Evolutionary conservation across 1,140 invertebrate genomes (phyloP).

Genomic region (Drosophila nannoptera): DNA sequence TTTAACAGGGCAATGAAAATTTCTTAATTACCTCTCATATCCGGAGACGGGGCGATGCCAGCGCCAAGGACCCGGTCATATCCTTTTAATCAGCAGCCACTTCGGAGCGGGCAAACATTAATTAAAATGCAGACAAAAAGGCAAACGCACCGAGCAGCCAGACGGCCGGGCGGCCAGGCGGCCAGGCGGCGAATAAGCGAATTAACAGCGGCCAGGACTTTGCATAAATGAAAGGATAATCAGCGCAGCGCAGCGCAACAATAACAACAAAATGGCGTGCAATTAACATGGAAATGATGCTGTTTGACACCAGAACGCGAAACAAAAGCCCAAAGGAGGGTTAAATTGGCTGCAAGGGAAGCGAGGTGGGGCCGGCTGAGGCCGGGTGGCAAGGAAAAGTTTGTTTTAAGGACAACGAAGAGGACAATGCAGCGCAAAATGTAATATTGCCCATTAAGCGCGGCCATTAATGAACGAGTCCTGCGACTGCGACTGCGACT

Average conservation of each 20-base stretch:
- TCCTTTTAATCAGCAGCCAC: slow-evolving; percentile 67
- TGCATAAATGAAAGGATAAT: slow-evolving; percentile 78
- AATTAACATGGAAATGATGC: slow-evolving; percentile 76
- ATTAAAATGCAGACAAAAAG: slow-evolving; percentile 70
- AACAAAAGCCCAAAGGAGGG: slow-evolving; percentile 51
- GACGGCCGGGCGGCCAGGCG: neutral
- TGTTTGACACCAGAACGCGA: slow-evolving; percentile 65
- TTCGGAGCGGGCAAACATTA: slow-evolving; percentile 67
- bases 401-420: slow-evolving; percentile 37
- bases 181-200: slow-evolving; percentile 59
- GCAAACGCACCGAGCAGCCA: slow-evolving; percentile 3
- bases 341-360: slow-evolving; percentile 59
- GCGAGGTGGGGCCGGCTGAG: slow-evolving; percentile 19
- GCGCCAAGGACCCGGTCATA: slow-evolving; percentile 31
- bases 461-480: slow-evolving; percentile 69
- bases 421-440: slow-evolving; percentile 71
- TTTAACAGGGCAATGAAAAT: slow-evolving; percentile 60
- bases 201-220: slow-evolving; percentile 71
- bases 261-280: slow-evolving; percentile 63
- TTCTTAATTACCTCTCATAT: slow-evolving; percentile 70
- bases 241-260: slow-evolving; percentile 50
- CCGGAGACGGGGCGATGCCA: slow-evolving; percentile 28
- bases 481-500: slow-evolving; percentile 48
- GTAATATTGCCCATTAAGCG: slow-evolving; percentile 77
- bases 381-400: slow-evolving; percentile 16